A percentile compares a stretch with the other conserved stretches of the same genome.
These are phyloP conservation scores for Stigmatopora nigra DNA, from an alignment of 2,113 vertebrate species.

Conservation along the genomic window DNA sequence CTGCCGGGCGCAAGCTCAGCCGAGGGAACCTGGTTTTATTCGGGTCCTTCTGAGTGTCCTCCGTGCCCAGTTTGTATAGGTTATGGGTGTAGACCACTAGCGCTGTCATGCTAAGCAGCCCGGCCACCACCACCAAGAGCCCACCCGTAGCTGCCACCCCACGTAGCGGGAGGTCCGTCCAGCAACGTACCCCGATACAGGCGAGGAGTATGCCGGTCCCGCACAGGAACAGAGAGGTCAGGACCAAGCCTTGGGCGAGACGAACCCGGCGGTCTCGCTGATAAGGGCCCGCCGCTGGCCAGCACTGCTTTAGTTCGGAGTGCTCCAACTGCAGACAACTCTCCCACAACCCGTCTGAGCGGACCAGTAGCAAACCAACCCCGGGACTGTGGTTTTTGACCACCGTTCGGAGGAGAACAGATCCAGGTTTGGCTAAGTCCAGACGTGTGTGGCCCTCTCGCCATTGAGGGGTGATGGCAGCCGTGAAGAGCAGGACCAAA, in stretches of 20 bases:
- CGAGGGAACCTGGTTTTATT: conserved; percentile 39
- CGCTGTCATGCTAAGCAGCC: conserved; percentile 63
- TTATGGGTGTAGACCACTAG: conserved; percentile 67
- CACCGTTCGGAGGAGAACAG: conserved; percentile 24
- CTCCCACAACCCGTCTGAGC: conserved; percentile 73
- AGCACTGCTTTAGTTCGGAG: conserved; percentile 70
- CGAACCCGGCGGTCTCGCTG: conserved; percentile 62
- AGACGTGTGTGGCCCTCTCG: conserved; percentile 65
- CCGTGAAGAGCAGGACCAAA: conserved; percentile 71
- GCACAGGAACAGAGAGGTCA: conserved; percentile 69
- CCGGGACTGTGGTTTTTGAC: conserved; percentile 39
- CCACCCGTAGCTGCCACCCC: conserved; percentile 67
- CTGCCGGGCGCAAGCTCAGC: conserved; percentile 55
- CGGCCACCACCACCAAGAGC: conserved; percentile 62
- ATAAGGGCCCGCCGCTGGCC: conserved; percentile 66
- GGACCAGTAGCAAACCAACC: conserved; percentile 55
- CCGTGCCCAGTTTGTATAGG: conserved; percentile 53
- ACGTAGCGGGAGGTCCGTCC: conserved; percentile 69
- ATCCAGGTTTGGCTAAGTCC: conserved; percentile 29
- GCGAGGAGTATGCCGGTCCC: conserved; percentile 70
- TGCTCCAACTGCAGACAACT: conserved; percentile 72
- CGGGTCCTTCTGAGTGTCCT: conserved; percentile 19
- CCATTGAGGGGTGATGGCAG: conserved; percentile 75
- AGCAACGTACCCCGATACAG: conserved; percentile 71
- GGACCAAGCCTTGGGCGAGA: conserved; percentile 61